Evolutionary conservation across 2,888 invertebrate genomes (phyloP), one percentile per base, ranked within the genome.

Genomic region (Polydesmus complanatus): DNA sequence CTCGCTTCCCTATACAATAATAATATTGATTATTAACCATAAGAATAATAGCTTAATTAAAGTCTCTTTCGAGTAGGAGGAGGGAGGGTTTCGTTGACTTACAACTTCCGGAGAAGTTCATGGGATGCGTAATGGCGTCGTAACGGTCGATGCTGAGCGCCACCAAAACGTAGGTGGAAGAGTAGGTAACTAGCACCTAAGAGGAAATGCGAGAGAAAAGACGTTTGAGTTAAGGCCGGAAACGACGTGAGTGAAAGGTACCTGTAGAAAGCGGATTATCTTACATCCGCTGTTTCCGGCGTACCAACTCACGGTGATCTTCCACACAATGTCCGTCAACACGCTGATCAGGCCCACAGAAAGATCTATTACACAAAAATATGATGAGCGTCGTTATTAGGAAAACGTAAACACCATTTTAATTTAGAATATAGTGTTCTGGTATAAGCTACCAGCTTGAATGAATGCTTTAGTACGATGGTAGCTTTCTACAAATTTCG

Each of bases 41-140:
- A n/a, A n/a, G n/a, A n/a, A n/a, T n/a, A n/a, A n/a, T n/a, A n/a
- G n/a, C n/a, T n/a, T n/a, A n/a, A n/a, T n/a, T n/a, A n/a, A n/a
- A n/a, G n/a, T n/a, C n/a, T n/a, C n/a, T n/a, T n/a, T n/a, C n/a
- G 37, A 37, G 14, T 37, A 37, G 27, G 14, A 47, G 57, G 14
- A 61, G 14, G 14, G 37, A 8, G 37, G 37, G 14, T 37, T 37
- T 37, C 37, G 37, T 37, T 37, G 5, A 87, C 91, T 88, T 78
- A 92, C 92, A 91, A 73, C 91, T 90, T 70, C 90, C 88, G 58
- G 89, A 88, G 75, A 93, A 93, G 77, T 92, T 92, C 89, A 93
- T 90, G 0, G 93, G 93, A 75, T 90, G 87, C 18, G 89, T 89
- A 70, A 93, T 92, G 65, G 92, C 93, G 70, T 93, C 92, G 72